Base-by-base conservation (phyloP, 1,140 invertebrate genomes). In the Drosophila mayri region DNA sequence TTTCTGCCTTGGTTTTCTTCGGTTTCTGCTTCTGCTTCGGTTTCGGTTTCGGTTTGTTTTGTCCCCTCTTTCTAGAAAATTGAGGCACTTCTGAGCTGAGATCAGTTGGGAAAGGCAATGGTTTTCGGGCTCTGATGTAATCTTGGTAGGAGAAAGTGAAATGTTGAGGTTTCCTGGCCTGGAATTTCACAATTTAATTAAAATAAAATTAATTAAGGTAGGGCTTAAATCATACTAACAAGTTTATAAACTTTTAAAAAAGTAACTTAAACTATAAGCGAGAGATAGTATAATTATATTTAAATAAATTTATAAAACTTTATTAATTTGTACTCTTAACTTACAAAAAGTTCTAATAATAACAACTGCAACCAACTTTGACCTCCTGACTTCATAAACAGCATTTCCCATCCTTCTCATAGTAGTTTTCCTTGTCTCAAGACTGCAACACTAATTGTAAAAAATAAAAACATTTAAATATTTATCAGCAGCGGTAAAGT, bases 61-160 rank as follows among this genome's bases (percentile, higher is more conserved):
- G 25, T 20, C 38, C 38, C 25, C 59, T 67, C 32, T 77, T 59
- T 72, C 66, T 71, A 58, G 58, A 78, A 60, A 77, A 77, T 61
- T 60, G 28, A 59, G 55, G 73, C 57, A 75, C 59, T 64, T 46
- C 58, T 63, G 70, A 54, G 32, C 41, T 28, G 37, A 58, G 46
- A 32, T 41, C 50, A 16, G 55, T 77, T 77, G 74, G 49, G 74
- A 28, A 76, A 77, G 74, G 74, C 74, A 77, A 77, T 77, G 74
- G 74, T 77, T 77, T 52, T 32, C 50, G 43, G 6, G 12, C 32
- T 32, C 37, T 73, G 70, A 73, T 72, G 54, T 72, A 73, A 73
- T 49, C 40, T 49, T 35, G 37, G 30, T 40, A 16, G 55, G 52
- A 22, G 70, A 73, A 73, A 73, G 70, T 72, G 54, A 71, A 72